Conservation (phyloP, 2,113 vertebrate species). For the Romanogobio albipinnatus region DNA sequence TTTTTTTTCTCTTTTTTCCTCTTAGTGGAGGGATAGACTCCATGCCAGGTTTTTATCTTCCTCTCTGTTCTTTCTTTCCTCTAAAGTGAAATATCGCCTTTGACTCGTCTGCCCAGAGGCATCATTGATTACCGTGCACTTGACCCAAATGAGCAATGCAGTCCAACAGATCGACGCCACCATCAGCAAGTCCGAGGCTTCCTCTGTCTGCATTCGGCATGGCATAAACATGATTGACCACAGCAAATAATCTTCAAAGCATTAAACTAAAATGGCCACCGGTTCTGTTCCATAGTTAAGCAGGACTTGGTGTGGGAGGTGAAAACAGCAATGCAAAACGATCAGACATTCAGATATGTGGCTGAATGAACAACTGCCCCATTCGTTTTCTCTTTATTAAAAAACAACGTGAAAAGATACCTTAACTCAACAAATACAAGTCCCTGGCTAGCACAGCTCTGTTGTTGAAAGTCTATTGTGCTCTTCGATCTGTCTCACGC, state of each 20-base stretch:
- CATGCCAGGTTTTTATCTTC: constrained; percentile 46
- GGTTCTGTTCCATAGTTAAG: not conserved
- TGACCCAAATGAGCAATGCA: constrained; percentile 48
- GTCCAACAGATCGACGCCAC: constrained; percentile 41
- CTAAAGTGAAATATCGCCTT: constrained; percentile 42
- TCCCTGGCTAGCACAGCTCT: constrained; percentile 34
- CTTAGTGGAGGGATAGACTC: constrained; percentile 1
- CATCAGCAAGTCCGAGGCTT: constrained; percentile 33
- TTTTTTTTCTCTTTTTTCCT: constrained; percentile 5
- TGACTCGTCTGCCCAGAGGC: constrained; percentile 11
- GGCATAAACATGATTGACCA: not conserved
- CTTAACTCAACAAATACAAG: constrained; percentile 52
- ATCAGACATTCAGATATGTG: constrained; percentile 13
- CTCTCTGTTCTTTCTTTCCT: constrained; percentile 39
- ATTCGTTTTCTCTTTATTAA: constrained; percentile 19
- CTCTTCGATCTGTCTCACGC: constrained; percentile 51
- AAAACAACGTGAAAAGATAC: constrained; percentile 36
- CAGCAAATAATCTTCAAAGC: constrained; percentile 20
- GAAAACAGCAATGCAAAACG: constrained; percentile 7
- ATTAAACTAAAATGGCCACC: constrained; percentile 31
- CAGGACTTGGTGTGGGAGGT: constrained; percentile 4
- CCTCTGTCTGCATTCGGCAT: not conserved
- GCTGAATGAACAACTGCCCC: not conserved
- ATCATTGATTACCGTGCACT: constrained; percentile 50
- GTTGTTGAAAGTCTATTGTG: constrained; percentile 54